Evolutionary conservation across 2,113 vertebrate genomes (phyloP).

Genomic region (Nothobranchius furzeri): DNA sequence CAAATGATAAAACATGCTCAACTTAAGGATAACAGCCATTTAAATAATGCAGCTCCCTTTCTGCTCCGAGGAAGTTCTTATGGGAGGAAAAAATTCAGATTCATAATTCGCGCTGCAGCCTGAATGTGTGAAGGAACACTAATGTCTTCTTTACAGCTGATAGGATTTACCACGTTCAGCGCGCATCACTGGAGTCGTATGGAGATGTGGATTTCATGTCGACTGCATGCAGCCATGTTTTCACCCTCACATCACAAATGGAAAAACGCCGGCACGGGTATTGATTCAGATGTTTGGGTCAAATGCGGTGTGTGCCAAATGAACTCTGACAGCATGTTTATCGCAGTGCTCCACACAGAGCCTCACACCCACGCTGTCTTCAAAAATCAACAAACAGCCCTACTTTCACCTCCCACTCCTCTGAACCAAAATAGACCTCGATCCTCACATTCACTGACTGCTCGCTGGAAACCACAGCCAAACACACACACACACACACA

Average conservation of each 20-base stretch:
- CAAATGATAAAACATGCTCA: not conserved
- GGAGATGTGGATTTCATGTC: constrained; percentile 5
- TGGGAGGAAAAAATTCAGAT: not conserved
- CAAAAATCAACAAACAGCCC: constrained; percentile 67
- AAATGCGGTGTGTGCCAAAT: constrained; percentile 61
- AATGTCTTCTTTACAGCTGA: not conserved
- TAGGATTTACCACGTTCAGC: not conserved
- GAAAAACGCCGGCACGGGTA: constrained; percentile 43
- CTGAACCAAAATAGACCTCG: constrained; percentile 69
- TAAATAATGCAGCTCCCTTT: not conserved
- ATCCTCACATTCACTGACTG: constrained; percentile 34
- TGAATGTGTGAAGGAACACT: not conserved
- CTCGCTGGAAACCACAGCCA: constrained; percentile 32
- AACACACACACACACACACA: not conserved
- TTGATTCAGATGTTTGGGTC: constrained; percentile 74
- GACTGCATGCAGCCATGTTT: constrained; percentile 13
- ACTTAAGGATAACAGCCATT: not conserved
- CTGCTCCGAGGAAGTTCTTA: not conserved
- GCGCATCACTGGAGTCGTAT: constrained; percentile 1
- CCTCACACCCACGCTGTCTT: constrained; percentile 67
- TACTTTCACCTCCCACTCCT: constrained; percentile 63
- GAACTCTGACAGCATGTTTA: constrained; percentile 72
- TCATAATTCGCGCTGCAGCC: not conserved
- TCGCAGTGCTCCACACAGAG: constrained; percentile 63
- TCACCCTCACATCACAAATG: constrained; percentile 26